Evolutionary conservation across 2,797 vertebrate genomes (phyloP).

Genomic region (Scomberomorus guttatus): DNA sequence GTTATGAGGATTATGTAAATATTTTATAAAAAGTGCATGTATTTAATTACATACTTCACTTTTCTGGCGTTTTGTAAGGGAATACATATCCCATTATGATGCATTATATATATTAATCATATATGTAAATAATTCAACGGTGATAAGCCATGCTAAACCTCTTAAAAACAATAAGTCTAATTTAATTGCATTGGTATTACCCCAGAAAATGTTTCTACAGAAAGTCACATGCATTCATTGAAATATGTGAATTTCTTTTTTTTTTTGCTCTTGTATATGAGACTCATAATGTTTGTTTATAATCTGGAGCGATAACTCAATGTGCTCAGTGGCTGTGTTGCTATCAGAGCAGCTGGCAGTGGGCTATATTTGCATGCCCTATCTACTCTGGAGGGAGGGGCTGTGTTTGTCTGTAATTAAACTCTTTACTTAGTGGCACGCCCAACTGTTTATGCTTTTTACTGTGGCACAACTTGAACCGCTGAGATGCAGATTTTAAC

Average conservation of each 20-base stretch:
- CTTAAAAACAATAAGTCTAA: background rate
- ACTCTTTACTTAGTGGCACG: constrained; percentile 63
- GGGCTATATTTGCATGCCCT: constrained; percentile 70
- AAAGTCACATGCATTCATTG: background rate
- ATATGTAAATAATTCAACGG: background rate
- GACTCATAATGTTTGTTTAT: constrained; percentile 40
- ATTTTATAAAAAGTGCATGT: background rate
- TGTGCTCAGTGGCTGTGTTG: constrained; percentile 30
- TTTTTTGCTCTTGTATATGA: background rate
- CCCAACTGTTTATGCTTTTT: constrained; percentile 63
- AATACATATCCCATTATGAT: background rate
- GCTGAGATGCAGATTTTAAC: constrained; percentile 24
- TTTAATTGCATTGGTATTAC: background rate
- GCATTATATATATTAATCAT: background rate
- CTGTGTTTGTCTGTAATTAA: constrained; percentile 75
- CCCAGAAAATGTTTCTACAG: background rate
- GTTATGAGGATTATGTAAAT: background rate
- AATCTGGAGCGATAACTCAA: constrained; percentile 25
- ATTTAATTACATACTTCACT: background rate
- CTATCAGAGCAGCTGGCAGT: constrained; percentile 61
- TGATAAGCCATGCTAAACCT: background rate
- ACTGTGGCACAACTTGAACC: constrained; percentile 21
- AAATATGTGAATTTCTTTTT: background rate
- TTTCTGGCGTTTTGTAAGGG: background rate
- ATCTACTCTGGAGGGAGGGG: constrained; percentile 66